phyloP scores from a whole-genome alignment of 2,888 invertebrate species.

The Cheilosia vernalis region DNA sequence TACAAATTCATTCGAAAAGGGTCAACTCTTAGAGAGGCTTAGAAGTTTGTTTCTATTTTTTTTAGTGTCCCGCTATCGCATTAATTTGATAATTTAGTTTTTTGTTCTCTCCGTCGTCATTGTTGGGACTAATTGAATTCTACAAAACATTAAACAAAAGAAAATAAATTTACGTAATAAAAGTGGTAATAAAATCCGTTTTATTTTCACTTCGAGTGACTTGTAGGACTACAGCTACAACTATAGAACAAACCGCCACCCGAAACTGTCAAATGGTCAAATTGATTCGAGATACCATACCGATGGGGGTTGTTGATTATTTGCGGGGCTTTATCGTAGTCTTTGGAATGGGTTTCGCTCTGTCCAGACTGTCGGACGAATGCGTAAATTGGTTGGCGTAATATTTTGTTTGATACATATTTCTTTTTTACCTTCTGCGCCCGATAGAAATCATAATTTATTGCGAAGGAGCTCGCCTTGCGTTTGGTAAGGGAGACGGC shows the following conservation, averaged over 20 bases:
- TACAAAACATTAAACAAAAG: conserved; percentile 73
- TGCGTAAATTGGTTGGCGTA: conserved; percentile 58
- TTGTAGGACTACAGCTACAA: no score
- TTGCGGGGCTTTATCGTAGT: background rate
- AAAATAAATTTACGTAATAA: conserved; percentile 69
- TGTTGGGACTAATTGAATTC: conserved; percentile 70
- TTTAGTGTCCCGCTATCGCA: conserved; percentile 62
- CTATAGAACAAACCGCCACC: background rate
- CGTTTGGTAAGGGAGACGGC: conserved; percentile 2
- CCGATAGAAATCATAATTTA: conserved; percentile 83
- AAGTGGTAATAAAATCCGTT: conserved; percentile 70
- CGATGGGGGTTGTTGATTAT: background rate
- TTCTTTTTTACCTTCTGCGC: conserved; percentile 72
- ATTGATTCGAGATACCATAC: conserved; percentile 66
- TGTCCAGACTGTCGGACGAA: conserved; percentile 1
- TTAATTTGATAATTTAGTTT: conserved; percentile 64
- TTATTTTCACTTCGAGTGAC: conserved; percentile 48
- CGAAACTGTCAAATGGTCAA: conserved; percentile 62
- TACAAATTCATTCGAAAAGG: conserved; percentile 70
- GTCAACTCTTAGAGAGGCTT: conserved; percentile 43
- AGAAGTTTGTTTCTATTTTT: conserved; percentile 11
- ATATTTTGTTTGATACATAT: conserved; percentile 50
- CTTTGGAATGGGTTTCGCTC: background rate
- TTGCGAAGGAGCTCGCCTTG: conserved; percentile 77
- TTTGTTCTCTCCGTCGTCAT: conserved; percentile 27